Base-by-base conservation (phyloP, 2,888 invertebrate species). In the Cheilosia grossa region DNA sequence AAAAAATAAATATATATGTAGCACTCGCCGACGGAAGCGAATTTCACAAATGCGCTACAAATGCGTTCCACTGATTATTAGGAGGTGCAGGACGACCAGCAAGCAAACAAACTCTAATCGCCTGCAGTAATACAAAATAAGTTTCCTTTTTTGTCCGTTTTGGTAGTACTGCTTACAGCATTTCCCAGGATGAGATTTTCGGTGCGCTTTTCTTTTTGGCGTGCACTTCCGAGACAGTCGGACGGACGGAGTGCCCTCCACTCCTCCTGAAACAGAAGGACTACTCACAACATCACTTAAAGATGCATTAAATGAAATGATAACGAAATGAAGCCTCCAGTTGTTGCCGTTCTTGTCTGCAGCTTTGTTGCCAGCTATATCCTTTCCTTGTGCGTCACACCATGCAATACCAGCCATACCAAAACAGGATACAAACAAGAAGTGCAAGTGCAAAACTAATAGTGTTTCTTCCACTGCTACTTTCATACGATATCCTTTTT, bases 291-390 rank as follows among this genome's bases (percentile, higher is more conserved):
- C 75, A 81, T 67, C 85, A 81, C 85, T 85, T 85, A 85, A 85
- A 77, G 75, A 77, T 77, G 75, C 72, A 85, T 85, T 85, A 85
- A 85, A 85, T 66, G 61, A 75, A 85, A 85, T 81, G 81, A 85
- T 81, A 85, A 81, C 75, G 85, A 85, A 85, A 85, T 85, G 81
- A 85, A 85, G 75, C 69, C 75, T 67, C 59, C 63, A 69, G 79
- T 79, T 64, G 63, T 63, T 30, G 30, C 9, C 6, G 30, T 9
- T 30, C 56, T 64, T 74, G 64, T 53, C 64, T 63, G 74, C 75
- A 49, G 70, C 17, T 74, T 67, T 80, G 53, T 67, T 67, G 27
- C 44, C 40, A 4, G 30, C n/a, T 17, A 10, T 37, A 19, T 30
- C 30, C 30, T 47, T 49, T 51, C 33, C 15, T 49, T 10, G 21